Conservation (phyloP, 2,888 invertebrate species). For the Coelogynopora nodosa region DNA sequence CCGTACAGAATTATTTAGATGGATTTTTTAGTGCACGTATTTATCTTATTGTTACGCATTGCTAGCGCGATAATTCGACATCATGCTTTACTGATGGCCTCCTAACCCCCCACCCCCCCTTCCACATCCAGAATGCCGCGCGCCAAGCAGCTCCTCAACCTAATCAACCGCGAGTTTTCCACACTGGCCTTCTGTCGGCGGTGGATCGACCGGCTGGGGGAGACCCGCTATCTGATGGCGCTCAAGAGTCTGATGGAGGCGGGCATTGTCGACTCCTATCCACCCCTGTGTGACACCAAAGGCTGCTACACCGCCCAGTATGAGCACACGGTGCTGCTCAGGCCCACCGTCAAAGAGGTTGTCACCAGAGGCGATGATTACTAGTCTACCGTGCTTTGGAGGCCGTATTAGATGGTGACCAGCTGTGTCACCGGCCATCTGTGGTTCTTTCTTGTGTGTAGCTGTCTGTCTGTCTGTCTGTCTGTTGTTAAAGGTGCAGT, state of each 20-base stretch:
- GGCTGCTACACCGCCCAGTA: conserved; percentile 98
- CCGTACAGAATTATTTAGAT: too few species aligned
- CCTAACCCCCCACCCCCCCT: too few species aligned
- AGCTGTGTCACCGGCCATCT: too few species aligned
- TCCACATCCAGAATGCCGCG: conserved; percentile 73
- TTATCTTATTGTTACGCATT: too few species aligned
- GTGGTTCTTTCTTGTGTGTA: too few species aligned
- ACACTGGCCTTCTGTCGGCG: conserved; percentile 97
- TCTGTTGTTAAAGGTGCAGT: too few species aligned
- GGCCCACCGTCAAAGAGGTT: conserved; percentile 97
- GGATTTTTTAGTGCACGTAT: too few species aligned
- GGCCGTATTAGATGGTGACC: too few species aligned
- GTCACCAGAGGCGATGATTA: conserved; percentile 94
- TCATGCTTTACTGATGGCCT: too few species aligned
- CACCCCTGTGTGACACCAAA: conserved; percentile 90
- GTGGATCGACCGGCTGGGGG: conserved; percentile 94
- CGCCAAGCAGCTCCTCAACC: conserved; percentile 82
- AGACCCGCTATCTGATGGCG: conserved; percentile 94
- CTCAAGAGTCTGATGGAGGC: conserved; percentile 96
- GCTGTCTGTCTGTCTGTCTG: too few species aligned
- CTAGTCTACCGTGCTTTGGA: too few species aligned
- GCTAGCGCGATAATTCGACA: too few species aligned
- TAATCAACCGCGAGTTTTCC: conserved; percentile 92
- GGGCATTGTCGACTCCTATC: conserved; percentile 94
- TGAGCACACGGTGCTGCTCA: conserved; percentile 91